Evolutionary conservation across 2,113 vertebrate species (phyloP).

Genomic region (Leucopsar rothschildi): DNA sequence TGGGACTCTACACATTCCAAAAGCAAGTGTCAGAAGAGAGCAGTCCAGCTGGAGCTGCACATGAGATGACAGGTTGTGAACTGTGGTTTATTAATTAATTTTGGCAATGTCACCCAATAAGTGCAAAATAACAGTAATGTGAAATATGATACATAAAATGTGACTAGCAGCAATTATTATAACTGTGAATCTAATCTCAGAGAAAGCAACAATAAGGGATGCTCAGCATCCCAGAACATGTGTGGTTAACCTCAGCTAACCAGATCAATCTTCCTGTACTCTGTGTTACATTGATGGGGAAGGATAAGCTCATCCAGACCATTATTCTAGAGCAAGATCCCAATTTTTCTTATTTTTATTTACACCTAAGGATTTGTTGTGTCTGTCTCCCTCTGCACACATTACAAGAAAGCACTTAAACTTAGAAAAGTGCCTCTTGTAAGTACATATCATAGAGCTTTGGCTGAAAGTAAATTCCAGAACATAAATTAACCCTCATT

Average conservation of each 20-base stretch:
- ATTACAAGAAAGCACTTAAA: not conserved
- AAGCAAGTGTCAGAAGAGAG: not conserved
- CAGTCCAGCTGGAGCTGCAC: not conserved
- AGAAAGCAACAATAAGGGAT: not conserved
- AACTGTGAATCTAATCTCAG: not conserved
- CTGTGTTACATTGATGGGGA: not conserved
- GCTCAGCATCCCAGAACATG: not conserved
- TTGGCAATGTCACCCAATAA: not conserved
- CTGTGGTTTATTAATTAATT: slow-evolving; percentile 11
- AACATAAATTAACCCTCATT: not conserved
- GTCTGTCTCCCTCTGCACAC: not conserved
- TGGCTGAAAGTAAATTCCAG: not conserved
- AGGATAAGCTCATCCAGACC: not conserved
- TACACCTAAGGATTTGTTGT: not conserved
- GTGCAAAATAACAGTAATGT: not conserved
- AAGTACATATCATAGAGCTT: not conserved
- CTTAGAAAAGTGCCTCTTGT: not conserved
- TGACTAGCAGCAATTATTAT: not conserved
- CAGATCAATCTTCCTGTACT: not conserved
- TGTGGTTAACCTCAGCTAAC: not conserved
- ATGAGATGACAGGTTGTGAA: not conserved
- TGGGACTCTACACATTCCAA: not conserved
- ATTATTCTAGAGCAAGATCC: not conserved
- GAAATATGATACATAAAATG: not conserved
- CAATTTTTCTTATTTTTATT: not conserved